Base-by-base conservation (phyloP, 2,797 vertebrate genomes). In the Lophotriccus pileatus region DNA sequence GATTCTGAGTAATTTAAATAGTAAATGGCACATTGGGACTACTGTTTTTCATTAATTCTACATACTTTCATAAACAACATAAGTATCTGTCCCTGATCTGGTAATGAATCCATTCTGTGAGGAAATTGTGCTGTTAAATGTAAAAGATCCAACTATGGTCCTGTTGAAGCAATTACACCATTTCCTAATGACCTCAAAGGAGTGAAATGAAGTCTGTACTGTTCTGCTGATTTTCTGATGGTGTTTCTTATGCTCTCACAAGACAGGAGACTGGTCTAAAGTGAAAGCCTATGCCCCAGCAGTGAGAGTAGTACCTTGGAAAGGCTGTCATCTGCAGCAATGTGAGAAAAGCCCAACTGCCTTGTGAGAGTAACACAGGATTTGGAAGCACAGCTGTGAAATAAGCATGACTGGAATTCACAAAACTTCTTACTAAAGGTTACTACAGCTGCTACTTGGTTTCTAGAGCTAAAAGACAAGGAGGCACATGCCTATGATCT, bases 361-460 rank as follows among this genome's bases (percentile, higher is more conserved):
- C 12, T 59, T 44, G 15, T 28, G 32, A 50, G 52, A 56, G 30
- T 30, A 75, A 24, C 6, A 7, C 2, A 5, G 37, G 27, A 32
- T 46, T 41, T 41, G 39, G 39, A 41, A 41, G 39, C 12, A 41
- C 39, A 41, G 39, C 39, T 41, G 41, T 41, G 41, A 41, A 41
- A 83, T 19, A 74, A 77, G 49, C 52, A 80, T 46, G 89, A 49
- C 66, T 55, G 83, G 90, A 91, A 95, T 94, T 83, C 49, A 87
- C 15, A n/a, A 81, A 63, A 64, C 53, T 60, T 82, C 36, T 72
- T 52, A 23, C 14, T 78, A 56, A 91, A 75, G 87, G 47, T 67
- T 72, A 12, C 68, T 78, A 11, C 84, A 96, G 87, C 75, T 95
- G 73, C 34, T 87, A 7, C 13, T 27, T 86, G 6, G 6, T 41